Conservation (phyloP, 35 echinoderm and acorn worm species). For the Amphiura filiformis region DNA sequence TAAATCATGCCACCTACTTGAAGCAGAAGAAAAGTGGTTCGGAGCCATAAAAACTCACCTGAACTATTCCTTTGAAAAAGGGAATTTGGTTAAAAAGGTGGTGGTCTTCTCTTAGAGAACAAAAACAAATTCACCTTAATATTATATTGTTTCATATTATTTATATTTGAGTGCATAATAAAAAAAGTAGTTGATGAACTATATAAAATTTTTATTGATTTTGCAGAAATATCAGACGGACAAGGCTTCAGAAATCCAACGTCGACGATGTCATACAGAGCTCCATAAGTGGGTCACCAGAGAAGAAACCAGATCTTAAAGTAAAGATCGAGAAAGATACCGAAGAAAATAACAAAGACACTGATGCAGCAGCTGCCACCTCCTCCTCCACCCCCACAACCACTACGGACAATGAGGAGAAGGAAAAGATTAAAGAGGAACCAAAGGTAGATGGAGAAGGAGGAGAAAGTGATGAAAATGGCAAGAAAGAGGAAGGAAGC, state of each 20-base stretch:
- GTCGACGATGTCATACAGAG: slow-evolving; percentile 5
- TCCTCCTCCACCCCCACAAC: too few relatives aligned
- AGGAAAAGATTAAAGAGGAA: slow-evolving; percentile 10
- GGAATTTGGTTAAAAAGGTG: too few relatives aligned
- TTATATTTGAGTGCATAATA: too few relatives aligned
- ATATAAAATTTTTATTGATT: too few relatives aligned
- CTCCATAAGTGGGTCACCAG: background rate
- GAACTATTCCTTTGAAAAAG: too few relatives aligned
- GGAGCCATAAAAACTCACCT: too few relatives aligned
- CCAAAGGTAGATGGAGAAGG: slow-evolving; percentile 4
- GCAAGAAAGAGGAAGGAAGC: background rate
- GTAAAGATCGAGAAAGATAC: slow-evolving; percentile 13
- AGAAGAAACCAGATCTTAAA: background rate
- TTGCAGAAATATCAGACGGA: slow-evolving; percentile 80
- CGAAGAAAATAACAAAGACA: slow-evolving; percentile 18
- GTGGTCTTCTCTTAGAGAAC: too few relatives aligned
- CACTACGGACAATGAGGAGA: slow-evolving; percentile 10
- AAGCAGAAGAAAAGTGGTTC: too few relatives aligned
- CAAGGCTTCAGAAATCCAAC: slow-evolving; percentile 62
- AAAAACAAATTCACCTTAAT: too few relatives aligned
- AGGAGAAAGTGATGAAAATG: background rate
- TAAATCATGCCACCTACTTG: too few relatives aligned
- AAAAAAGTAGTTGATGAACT: too few relatives aligned
- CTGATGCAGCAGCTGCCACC: background rate
- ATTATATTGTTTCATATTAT: too few relatives aligned